Base-by-base conservation (phyloP, 2,113 vertebrate species). In the Oceanites oceanicus region DNA sequence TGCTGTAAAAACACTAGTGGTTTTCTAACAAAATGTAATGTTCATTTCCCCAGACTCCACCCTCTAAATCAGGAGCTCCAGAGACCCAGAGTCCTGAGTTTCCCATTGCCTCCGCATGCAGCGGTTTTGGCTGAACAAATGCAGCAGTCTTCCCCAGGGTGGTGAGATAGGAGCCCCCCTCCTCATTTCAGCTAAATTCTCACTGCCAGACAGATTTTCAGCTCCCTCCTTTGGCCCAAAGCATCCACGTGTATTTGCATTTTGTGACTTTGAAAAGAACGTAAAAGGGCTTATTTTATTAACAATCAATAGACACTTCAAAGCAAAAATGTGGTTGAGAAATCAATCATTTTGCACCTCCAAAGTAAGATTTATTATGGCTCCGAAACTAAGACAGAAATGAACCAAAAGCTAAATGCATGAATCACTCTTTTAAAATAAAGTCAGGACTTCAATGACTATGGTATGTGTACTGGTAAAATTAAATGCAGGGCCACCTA, bases 321-420 rank as follows among this genome's bases (percentile, higher is more conserved):
- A 96, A 98, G 96, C 42, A 94, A 97, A 97, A 96, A 93, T 65
- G 87, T 65, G 52, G 53, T 70, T 92, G 84, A 97, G 92, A 95
- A 98, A 95, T 90, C 89, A 96, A 97, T 96, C 86, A 96, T 96
- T 92, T 83, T 86, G 71, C 95, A 86, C 80, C 71, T 92, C 83
- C 71, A 84, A 94, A 76, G 70, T 87, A 67, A 62, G 47, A 94
- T 96, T 89, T 91, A 61, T 94, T 88, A 82, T 76, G 74, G 81
- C 45, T 94, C 38, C 11, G 10, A 84, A 95, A 90, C 66, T 45
- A 83, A 66, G 73, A 93, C 75, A 96, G 72, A 96, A 97, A 95
- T 67, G 7, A 97, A 92, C 25, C 27, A 78, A 53, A 90, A 95
- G 70, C 74, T 96, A 95, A 95, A 95, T 79, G 63, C 59, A 87